Evolutionary conservation across 2,888 invertebrate species (phyloP).

Genomic region (Nasonovia ribisnigri): DNA sequence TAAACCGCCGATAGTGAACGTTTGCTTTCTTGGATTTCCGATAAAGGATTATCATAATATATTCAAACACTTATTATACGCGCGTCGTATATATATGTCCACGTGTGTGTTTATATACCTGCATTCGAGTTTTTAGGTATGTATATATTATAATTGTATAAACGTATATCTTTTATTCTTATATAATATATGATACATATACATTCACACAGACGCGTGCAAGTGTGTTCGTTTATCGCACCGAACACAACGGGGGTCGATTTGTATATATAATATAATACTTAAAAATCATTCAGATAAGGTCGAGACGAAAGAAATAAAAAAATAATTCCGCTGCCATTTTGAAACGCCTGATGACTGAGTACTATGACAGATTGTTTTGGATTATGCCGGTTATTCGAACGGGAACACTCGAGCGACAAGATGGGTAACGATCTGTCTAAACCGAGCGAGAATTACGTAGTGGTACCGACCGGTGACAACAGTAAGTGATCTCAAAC

Average conservation of each 20-base stretch:
- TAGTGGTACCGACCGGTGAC: constrained; percentile 19
- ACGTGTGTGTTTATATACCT: no score
- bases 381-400: constrained; percentile 54
- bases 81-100: neutral
- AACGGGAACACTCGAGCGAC: constrained; percentile 22
- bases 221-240: constrained; percentile 16
- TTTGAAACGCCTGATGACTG: constrained; percentile 44
- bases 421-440: constrained; percentile 14
- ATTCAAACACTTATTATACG: neutral
- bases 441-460: constrained; percentile 8
- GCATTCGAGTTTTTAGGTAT: neutral
- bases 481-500: constrained; percentile 34
- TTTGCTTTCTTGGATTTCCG: neutral
- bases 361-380: constrained; percentile 49
- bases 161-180: neutral
- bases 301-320: neutral
- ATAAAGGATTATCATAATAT: constrained; percentile 18
- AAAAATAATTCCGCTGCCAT: constrained; percentile 7
- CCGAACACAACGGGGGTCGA: constrained; percentile 33
- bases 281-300: neutral
- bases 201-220: no score
- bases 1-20: constrained; percentile 34
- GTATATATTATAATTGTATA: neutral
- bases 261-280: constrained; percentile 8
- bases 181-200: no score